Percentiles rank a stretch among this genome's conserved stretches.
These are phyloP conservation scores for Telenomus remus DNA, from an alignment of 1,140 invertebrate genomes.

Conservation along the genomic window DNA sequence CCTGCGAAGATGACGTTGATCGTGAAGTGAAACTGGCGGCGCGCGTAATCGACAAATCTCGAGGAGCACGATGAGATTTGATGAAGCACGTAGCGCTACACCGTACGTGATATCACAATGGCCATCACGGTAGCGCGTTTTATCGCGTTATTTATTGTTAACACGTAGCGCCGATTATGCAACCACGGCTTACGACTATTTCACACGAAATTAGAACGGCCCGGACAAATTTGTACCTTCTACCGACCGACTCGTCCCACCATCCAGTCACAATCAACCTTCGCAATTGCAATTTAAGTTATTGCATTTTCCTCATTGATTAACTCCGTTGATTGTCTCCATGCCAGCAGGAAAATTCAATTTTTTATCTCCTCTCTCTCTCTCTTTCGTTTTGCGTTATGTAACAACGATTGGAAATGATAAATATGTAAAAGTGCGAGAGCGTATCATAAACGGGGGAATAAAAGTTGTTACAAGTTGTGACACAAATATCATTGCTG, in stretches of 20 bases:
- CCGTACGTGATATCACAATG: constrained; percentile 38
- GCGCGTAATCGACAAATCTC: constrained; percentile 49
- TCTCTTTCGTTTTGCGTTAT: too few relatives aligned
- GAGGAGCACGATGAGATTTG: constrained; percentile 31
- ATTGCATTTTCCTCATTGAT: too few relatives aligned
- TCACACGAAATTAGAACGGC: constrained; percentile 21
- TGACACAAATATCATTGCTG: constrained; percentile 36
- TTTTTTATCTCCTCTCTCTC: background rate
- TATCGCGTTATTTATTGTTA: constrained; percentile 52
- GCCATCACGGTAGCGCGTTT: constrained; percentile 23
- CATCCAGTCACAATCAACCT: too few relatives aligned
- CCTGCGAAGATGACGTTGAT: constrained; percentile 52
- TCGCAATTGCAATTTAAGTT: too few relatives aligned
- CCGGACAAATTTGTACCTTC: constrained; percentile 1
- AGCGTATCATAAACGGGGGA: background rate
- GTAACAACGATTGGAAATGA: background rate
- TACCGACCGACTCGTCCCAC: too few relatives aligned
- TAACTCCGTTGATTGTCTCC: too few relatives aligned
- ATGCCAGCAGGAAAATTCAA: too few relatives aligned
- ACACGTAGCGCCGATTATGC: constrained; percentile 32
- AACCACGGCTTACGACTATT: constrained; percentile 4
- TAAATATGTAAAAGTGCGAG: constrained; percentile 1
- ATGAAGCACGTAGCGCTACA: constrained; percentile 35
- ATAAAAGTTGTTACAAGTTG: constrained; percentile 14
- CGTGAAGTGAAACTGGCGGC: constrained; percentile 41